Base-by-base conservation (phyloP, 2,113 vertebrate species). In the Aspiorhynchus laticeps region DNA sequence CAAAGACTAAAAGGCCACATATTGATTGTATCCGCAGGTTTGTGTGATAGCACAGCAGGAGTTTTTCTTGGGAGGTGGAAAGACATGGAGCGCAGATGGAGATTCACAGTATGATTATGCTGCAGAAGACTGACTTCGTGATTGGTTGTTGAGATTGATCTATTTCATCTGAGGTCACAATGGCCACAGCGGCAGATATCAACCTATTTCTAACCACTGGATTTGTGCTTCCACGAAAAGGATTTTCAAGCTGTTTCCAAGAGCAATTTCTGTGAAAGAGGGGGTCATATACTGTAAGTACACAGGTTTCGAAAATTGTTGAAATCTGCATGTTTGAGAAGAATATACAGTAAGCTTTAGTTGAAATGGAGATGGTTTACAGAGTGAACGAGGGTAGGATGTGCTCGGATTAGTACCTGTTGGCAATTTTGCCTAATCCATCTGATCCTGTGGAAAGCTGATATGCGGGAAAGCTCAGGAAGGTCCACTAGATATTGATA, bases 351-450 rank as follows among this genome's bases (percentile, higher is more conserved):
- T 38, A 38, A 12, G 69, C 69, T 73, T 73, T 73, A 24, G 69
- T 24, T 38, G 21, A 76, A 76, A 76, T 36, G 19, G 10, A 15
- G 28, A 53, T 56, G 46, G 46, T 19, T 33, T 53, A 31, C 28
- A 5, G 33, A 28, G 75, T 53, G 17, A 77, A 46, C 46, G 11
- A 46, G 24, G 38, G 21, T 8, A 48, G 46, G 14, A 19, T 17
- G 38, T 56, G 26, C 15, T 43, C 5, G 6, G 80, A 65, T 80
- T n/a, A 80, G 65, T 3, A 46, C 17, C 17, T 76, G 53, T 3
- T 76, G 65, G 41, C 33, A n/a, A 79, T 14, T 69, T 82, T n/a
- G 12, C 26, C 74, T 90, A 81, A 91, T 91, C 85, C 88, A 15
- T 88, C 69, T 46, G 43, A 86, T 87, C 79, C 51, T 53, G 1